Percentiles rank a stretch among this genome's conserved stretches.
Evolutionary conservation across 2,113 vertebrate species (phyloP).

Genomic region (Laticauda laticaudata): DNA sequence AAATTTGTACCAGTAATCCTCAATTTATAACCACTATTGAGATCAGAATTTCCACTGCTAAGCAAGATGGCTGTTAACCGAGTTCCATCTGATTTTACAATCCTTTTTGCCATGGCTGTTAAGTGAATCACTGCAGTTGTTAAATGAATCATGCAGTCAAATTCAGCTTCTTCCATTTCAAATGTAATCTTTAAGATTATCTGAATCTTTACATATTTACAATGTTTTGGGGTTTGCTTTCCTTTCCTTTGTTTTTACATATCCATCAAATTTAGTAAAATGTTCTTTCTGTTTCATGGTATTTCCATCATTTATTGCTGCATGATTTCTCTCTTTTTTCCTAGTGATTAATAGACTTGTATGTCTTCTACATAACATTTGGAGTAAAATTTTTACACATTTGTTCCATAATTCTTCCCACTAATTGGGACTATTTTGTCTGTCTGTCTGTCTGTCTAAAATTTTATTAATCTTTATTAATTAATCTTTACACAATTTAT

Average conservation of each 20-base stretch:
- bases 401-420: too few species aligned
- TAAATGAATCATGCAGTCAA: not conserved
- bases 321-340: not conserved
- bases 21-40: not conserved
- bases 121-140: not conserved
- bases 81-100: not conserved
- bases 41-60: not conserved
- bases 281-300: not conserved
- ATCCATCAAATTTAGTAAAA: not conserved
- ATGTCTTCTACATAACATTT: not conserved
- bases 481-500: too few species aligned
- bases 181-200: not conserved
- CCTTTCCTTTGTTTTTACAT: not conserved
- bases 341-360: not conserved
- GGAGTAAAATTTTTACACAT: too few species aligned
- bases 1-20: not conserved
- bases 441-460: too few species aligned
- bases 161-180: not conserved
- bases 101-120: not conserved
- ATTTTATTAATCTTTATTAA: too few species aligned
- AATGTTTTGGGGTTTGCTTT: not conserved
- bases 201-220: not conserved
- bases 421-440: too few species aligned
- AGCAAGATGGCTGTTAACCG: not conserved
- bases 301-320: not conserved